Evolutionary conservation across 2,113 vertebrate genomes (phyloP), one percentile per base, ranked within the genome.

Genomic region (Romanogobio albipinnatus): DNA sequence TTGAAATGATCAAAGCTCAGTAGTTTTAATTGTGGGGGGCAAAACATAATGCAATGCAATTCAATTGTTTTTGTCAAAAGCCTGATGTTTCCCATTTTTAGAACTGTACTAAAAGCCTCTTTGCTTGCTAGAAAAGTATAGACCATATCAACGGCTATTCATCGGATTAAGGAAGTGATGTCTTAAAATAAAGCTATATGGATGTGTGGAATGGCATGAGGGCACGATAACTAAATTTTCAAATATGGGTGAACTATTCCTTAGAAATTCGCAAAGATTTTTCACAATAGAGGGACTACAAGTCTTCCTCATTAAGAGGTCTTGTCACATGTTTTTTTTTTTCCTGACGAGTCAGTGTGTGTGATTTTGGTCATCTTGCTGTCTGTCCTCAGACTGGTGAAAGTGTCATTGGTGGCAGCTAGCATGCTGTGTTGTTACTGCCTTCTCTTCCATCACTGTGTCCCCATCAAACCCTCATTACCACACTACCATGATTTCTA

Each of bases 391-490:
- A 76, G 49, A 39, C 26, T 82, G 43, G n/a, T 73, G 66, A 59
- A 53, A 70, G 47, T 47, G 24, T 61, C 24, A 13, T 8, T 80
- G 82, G n/a, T 26, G 58, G 43, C 36, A 71, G 66, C 29, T 26
- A 47, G 68, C 58, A 39, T 80, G 66, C 76, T 13, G 26, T 15
- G 26, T 33, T 64, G 75, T 68, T 74, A 71, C 39, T 58, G 59
- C 33, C 51, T 76, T 26, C 61, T 68, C 61, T 43, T 82, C 62
- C 62, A 77, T 85, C 77, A 80, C 56, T 26, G 14, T 33, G 43
- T 74, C 78, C 78, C 84, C 22, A 74, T 81, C 68, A 85, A 29
- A 74, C 39, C 62, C 47, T n/a, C 66, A 80, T 45, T 61, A 74
- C 71, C 24, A 59, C 56, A 76, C 56, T 24, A 75, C 56, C 53